These are phyloP conservation scores for rabbit (Oryctolagus cuniculus) DNA, from an alignment of 2,113 vertebrate genomes.

Conservation along the genomic window DNA sequence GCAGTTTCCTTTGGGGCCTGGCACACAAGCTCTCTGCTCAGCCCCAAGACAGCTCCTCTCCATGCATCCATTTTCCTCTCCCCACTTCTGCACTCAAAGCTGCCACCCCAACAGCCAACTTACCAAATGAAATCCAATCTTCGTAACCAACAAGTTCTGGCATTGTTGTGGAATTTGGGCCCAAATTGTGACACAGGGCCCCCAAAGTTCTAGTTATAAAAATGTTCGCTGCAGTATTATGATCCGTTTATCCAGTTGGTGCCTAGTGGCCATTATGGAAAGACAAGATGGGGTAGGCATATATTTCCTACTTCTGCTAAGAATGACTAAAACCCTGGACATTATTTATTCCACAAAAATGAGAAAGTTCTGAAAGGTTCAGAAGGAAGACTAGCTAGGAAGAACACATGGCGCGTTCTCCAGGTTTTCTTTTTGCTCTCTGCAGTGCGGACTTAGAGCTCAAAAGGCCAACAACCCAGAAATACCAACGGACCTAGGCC, in stretches of 20 bases:
- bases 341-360: no score
- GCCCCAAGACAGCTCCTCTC: no score
- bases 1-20: neutral
- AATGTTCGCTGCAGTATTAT: neutral
- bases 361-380: neutral
- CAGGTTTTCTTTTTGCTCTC: neutral
- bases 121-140: neutral
- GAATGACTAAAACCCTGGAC: neutral
- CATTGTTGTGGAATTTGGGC: neutral
- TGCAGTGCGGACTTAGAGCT: neutral
- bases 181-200: neutral
- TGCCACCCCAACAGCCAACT: neutral
- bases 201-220: neutral
- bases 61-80: neutral
- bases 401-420: no score
- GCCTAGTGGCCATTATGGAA: neutral
- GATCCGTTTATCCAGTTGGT: neutral
- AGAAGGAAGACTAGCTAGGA: neutral
- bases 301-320: neutral
- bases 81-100: neutral
- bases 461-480: neutral
- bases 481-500: neutral
- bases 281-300: neutral
- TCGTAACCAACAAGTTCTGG: neutral
- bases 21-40: no score